These are phyloP conservation scores for Drosophila eugracilis DNA, from an alignment of 1,140 invertebrate species.

Conservation along the genomic window DNA sequence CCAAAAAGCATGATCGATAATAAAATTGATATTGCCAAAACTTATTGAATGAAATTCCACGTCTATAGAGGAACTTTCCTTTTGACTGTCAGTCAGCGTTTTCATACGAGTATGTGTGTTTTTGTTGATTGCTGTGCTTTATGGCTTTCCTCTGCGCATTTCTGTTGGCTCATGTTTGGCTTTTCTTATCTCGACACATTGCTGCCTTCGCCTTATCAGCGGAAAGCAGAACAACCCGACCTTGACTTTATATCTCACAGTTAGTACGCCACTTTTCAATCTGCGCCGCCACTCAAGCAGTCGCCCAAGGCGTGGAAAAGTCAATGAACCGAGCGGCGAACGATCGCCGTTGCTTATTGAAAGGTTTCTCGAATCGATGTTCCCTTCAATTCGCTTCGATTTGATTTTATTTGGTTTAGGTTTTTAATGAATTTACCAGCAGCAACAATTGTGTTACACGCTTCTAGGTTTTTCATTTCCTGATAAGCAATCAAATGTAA, in stretches of 20 bases:
- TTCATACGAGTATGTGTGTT: not conserved
- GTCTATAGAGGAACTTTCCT: slow-evolving; percentile 33
- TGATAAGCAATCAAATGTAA: slow-evolving; percentile 8
- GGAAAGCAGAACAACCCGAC: slow-evolving; percentile 31
- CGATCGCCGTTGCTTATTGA: slow-evolving; percentile 11
- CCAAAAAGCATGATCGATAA: slow-evolving; percentile 19
- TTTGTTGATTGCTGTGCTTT: slow-evolving; percentile 6
- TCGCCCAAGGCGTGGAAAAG: slow-evolving; percentile 15
- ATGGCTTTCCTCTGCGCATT: slow-evolving; percentile 27
- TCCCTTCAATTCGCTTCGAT: slow-evolving; percentile 4
- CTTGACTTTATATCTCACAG: slow-evolving; percentile 73
- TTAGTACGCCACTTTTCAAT: slow-evolving; percentile 58
- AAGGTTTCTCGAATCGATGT: slow-evolving; percentile 12
- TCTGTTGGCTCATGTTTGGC: slow-evolving; percentile 20
- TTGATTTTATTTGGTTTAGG: slow-evolving; percentile 5
- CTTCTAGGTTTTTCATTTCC: not conserved
- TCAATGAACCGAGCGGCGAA: slow-evolving; percentile 52
- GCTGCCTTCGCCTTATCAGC: slow-evolving; percentile 45
- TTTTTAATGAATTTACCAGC: slow-evolving; percentile 10
- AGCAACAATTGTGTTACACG: slow-evolving; percentile 40
- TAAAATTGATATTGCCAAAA: slow-evolving; percentile 11
- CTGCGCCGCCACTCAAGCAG: slow-evolving; percentile 40
- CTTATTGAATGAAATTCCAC: slow-evolving; percentile 36
- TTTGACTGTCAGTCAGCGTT: slow-evolving; percentile 2
- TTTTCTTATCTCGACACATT: slow-evolving; percentile 50